Evolutionary conservation across 2,888 invertebrate species (phyloP), one percentile per base, ranked within the genome.

Genomic region (Eilema depressum): DNA sequence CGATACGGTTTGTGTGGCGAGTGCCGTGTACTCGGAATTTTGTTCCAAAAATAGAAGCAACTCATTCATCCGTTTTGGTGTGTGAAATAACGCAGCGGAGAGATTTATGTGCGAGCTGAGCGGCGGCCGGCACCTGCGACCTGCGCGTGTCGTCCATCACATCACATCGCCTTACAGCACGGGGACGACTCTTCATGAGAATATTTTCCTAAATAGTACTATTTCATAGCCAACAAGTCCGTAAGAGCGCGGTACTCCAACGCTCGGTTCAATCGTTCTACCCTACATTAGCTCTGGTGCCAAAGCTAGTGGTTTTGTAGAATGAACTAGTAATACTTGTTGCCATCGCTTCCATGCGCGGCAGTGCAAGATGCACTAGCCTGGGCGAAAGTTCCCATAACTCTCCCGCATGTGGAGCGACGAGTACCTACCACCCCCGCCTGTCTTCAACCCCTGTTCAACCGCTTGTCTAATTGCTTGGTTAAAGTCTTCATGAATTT

Each of bases 401-500:
- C 56, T 23, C 23, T 30, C 14, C 4, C 47, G 33, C 30, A 11
- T 11, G 47, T 7, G 53, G 47, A 30, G 53, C 14, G 64, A 28
- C 28, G 53, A 53, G 47, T n/a, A n/a, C n/a, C n/a, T n/a, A n/a
- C n/a, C 28, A 11, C 53, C 41, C 63, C 37, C 41, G 3, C 25
- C 26, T n/a, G n/a, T n/a, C n/a, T n/a, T 12, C 59, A 65, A 69
- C 70, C 59, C n/a, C n/a, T n/a, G n/a, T n/a, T 67, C 41, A 33
- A 68, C 63, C 33, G 10, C 60, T 47, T 8, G 47, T 69, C 76
- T 87, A 85, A 89, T 88, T 85, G 86, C 83, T 87, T 83, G 84
- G 85, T 87, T 87, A 87, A 66, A 25, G 85, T 86, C 86, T 89
- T 87, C 89, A 91, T 90, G 90, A 90, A 91, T 91, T 86, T 86